These are phyloP conservation scores for Thymallus thymallus DNA, from an alignment of 2,113 vertebrate species.

Conservation along the genomic window DNA sequence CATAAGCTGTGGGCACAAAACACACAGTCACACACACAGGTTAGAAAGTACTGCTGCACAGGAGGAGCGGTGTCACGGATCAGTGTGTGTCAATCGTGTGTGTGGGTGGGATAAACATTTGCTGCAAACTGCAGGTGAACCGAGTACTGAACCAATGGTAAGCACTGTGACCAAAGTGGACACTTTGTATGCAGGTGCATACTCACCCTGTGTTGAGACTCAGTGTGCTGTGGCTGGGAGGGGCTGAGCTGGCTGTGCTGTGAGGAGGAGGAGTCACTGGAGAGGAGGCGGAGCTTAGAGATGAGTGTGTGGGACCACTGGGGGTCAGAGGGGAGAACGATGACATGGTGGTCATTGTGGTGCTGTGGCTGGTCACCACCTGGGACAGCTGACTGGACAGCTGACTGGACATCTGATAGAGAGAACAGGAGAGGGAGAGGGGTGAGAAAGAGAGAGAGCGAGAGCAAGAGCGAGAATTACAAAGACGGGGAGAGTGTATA, in stretches of 20 bases:
- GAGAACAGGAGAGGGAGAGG: neutral
- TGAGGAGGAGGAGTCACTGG: conserved; percentile 82
- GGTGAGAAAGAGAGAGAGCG: no score
- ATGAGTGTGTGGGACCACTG: conserved; percentile 77
- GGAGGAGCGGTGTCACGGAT: conserved; percentile 19
- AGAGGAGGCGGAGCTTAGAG: conserved; percentile 77
- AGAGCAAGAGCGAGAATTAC: no score
- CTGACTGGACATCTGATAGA: conserved; percentile 40
- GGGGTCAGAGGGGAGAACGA: conserved; percentile 80
- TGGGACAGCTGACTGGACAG: conserved; percentile 80
- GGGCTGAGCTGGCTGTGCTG: conserved; percentile 85
- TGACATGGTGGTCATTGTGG: conserved; percentile 89
- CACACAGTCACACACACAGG: conserved; percentile 47
- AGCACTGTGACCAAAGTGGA: neutral
- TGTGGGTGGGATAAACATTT: conserved; percentile 18
- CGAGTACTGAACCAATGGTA: neutral
- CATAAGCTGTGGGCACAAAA: conserved; percentile 76
- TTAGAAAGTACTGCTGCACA: conserved; percentile 53
- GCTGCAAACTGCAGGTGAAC: conserved; percentile 64
- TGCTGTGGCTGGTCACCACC: conserved; percentile 86
- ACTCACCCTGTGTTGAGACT: conserved; percentile 86
- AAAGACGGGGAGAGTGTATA: neutral
- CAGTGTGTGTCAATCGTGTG: conserved; percentile 7
- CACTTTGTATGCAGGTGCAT: neutral
- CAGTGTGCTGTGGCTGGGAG: conserved; percentile 83